Percentiles rank a stretch among this genome's conserved stretches.
phyloP scores from a whole-genome alignment of 2,113 vertebrate genomes.

The Eurypyga helias region DNA sequence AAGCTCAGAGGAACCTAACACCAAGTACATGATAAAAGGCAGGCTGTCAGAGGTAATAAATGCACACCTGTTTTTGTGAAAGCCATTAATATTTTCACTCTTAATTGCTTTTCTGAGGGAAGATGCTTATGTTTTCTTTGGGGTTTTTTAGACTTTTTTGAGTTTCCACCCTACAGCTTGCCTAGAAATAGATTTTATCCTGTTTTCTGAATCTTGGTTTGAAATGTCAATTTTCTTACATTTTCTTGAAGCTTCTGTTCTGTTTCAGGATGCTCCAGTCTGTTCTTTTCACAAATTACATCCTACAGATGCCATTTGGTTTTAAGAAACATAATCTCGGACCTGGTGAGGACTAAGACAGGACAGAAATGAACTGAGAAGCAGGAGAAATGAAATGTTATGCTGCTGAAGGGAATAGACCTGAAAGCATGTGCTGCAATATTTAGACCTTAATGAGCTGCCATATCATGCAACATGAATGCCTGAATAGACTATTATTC shows the following conservation, averaged over 20 bases:
- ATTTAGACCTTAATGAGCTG: background rate
- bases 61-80: background rate
- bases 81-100: background rate
- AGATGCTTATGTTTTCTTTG: background rate
- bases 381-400: background rate
- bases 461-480: background rate
- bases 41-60: background rate
- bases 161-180: background rate
- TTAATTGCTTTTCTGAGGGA: background rate
- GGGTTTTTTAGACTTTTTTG: background rate
- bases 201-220: background rate
- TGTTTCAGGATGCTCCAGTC: background rate
- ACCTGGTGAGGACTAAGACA: background rate
- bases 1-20: background rate
- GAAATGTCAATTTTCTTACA: background rate
- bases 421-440: background rate
- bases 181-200: background rate
- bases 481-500: background rate
- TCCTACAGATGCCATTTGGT: background rate
- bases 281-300: background rate
- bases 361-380: background rate
- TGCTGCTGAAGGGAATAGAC: background rate
- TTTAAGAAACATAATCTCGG: background rate
- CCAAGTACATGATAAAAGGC: background rate
- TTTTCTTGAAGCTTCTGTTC: background rate